Evolutionary conservation across 1,140 invertebrate species (phyloP).

Genomic region (Coenobita brevimanus): DNA sequence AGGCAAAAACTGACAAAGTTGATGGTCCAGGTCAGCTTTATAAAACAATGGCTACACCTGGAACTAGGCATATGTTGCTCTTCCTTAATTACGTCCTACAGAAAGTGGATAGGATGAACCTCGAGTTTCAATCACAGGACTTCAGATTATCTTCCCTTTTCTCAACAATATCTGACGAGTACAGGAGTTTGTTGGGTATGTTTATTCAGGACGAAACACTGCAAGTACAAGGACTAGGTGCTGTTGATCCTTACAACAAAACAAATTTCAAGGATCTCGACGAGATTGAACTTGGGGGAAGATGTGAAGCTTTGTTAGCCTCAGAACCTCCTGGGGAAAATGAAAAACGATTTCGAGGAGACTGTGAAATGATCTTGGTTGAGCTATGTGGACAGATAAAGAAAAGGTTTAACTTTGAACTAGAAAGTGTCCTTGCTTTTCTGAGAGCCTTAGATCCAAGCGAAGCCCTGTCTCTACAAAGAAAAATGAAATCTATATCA

Average conservation of each 20-base stretch:
- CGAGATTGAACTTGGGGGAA: slow-evolving; percentile 13
- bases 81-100: background rate
- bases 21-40: background rate
- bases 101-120: slow-evolving; percentile 10
- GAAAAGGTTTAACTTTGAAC: slow-evolving; percentile 17
- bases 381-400: slow-evolving; percentile 29
- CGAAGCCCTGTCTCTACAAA: background rate
- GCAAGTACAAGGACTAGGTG: background rate
- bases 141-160: slow-evolving; percentile 23
- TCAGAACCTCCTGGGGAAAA: slow-evolving; percentile 12
- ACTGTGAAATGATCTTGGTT: slow-evolving; percentile 22
- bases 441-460: background rate
- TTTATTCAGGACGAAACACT: slow-evolving; percentile 4
- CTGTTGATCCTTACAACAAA: background rate
- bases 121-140: slow-evolving; percentile 14
- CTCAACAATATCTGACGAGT: slow-evolving; percentile 10
- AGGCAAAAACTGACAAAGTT: slow-evolving; percentile 4
- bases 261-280: background rate
- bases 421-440: background rate
- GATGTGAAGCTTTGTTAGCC: slow-evolving; percentile 25
- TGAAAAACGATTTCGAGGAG: slow-evolving; percentile 25
- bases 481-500: background rate
- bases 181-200: slow-evolving; percentile 24
- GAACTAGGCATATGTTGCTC: slow-evolving; percentile 9
- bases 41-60: background rate